Evolutionary conservation across 1,140 invertebrate genomes (phyloP).

Genomic region (Colletes gigas): DNA sequence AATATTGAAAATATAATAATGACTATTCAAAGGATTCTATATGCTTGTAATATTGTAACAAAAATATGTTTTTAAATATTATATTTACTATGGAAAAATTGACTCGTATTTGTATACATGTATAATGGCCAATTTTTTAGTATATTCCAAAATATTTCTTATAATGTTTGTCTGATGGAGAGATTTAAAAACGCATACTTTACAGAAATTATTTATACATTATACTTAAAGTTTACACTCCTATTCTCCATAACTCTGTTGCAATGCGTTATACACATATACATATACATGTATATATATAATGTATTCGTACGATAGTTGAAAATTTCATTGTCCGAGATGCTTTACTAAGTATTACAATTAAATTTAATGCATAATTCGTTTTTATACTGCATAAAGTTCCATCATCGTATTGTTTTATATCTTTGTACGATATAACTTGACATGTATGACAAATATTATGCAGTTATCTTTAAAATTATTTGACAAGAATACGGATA

Average conservation of each 20-base stretch:
- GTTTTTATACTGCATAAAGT: conserved; percentile 48
- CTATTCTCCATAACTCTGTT: conserved; percentile 9
- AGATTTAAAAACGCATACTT: conserved; percentile 37
- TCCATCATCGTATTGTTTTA: conserved; percentile 40
- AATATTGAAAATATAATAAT: conserved; percentile 40
- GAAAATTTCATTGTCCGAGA: neutral
- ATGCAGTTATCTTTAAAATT: conserved; percentile 33
- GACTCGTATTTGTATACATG: conserved; percentile 32
- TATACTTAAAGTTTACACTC: conserved; percentile 11
- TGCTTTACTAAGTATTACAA: conserved; percentile 26
- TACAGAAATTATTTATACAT: conserved; percentile 39
- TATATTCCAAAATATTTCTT: conserved; percentile 35
- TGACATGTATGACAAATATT: conserved; percentile 23
- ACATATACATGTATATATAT: neutral
- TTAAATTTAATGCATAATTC: conserved; percentile 22
- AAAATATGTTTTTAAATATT: conserved; percentile 40
- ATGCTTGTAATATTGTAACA: conserved; percentile 24
- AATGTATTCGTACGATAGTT: conserved; percentile 2
- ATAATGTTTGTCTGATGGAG: conserved; percentile 18
- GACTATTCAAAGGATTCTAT: conserved; percentile 36
- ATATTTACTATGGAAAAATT: conserved; percentile 47
- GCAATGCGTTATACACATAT: conserved; percentile 12
- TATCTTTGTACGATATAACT: conserved; percentile 24
- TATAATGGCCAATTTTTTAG: conserved; percentile 22
- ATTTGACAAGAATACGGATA: conserved; percentile 11